These are phyloP conservation scores for Dryadula phaetusa DNA, from an alignment of 2,888 invertebrate genomes.

Conservation along the genomic window DNA sequence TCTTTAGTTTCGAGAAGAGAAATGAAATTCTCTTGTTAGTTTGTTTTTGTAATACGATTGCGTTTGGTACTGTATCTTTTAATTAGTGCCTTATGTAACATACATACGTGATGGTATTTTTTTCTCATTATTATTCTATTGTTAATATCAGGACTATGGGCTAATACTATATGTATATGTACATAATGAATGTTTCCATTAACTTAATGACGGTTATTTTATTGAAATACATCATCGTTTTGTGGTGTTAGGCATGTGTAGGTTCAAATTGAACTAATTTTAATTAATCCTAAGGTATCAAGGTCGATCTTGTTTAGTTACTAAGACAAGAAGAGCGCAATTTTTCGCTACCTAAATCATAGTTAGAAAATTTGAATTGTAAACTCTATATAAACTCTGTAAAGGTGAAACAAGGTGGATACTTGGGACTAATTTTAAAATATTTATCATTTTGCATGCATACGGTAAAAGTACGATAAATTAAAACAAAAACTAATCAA, in stretches of 20 bases:
- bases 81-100: constrained; percentile 38
- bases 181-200: constrained; percentile 5
- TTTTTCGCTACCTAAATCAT: too few relatives aligned
- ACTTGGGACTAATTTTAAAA: too few relatives aligned
- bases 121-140: constrained; percentile 41
- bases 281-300: too few relatives aligned
- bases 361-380: too few relatives aligned
- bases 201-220: background rate
- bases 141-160: constrained; percentile 33
- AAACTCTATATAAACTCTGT: too few relatives aligned
- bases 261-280: background rate
- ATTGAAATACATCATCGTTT: background rate
- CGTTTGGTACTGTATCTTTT: constrained; percentile 34
- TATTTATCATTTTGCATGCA: too few relatives aligned
- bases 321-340: too few relatives aligned
- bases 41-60: constrained; percentile 29
- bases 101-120: constrained; percentile 37
- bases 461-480: too few relatives aligned
- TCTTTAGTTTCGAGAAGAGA: constrained; percentile 15
- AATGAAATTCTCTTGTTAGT: constrained; percentile 27
- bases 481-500: background rate
- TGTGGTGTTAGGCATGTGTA: background rate
- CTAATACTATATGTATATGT: background rate
- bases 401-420: too few relatives aligned
- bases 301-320: too few relatives aligned